A percentile compares a stretch with the other conserved stretches of the same genome.
Conservation (phyloP, 2,113 vertebrate species). For the Bubo bubo region DNA sequence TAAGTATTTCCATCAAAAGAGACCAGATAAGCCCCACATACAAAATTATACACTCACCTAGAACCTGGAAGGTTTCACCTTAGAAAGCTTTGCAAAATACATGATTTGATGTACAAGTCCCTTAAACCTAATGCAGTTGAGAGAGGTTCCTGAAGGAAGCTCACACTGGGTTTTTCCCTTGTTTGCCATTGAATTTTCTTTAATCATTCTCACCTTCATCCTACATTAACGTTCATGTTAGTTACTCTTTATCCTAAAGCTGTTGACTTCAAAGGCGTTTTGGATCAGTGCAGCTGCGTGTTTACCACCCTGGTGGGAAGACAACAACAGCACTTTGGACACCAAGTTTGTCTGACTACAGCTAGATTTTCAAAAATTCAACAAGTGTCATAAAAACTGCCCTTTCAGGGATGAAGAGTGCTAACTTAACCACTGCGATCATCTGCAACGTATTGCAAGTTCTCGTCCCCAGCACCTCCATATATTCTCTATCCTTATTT, state of each 20-base stretch:
- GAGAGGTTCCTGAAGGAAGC: background rate
- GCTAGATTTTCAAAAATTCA: background rate
- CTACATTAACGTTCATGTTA: background rate
- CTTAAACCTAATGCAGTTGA: conserved; percentile 8
- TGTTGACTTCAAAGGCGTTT: background rate
- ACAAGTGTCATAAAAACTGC: background rate
- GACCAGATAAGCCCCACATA: background rate
- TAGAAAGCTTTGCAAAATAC: background rate
- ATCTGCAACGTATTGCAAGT: background rate
- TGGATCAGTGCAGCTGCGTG: background rate
- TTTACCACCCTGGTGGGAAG: background rate
- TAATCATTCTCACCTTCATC: background rate
- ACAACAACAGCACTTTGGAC: background rate
- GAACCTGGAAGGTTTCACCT: background rate
- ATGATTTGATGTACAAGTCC: background rate
- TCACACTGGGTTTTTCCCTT: background rate
- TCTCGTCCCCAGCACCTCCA: background rate
- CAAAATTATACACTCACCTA: background rate
- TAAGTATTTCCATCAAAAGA: background rate
- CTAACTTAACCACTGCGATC: background rate
- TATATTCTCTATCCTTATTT: conserved; percentile 6
- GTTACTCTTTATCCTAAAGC: background rate
- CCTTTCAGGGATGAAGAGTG: background rate
- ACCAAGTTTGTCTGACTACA: background rate
- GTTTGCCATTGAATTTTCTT: background rate